phyloP scores from a whole-genome alignment of 2,888 invertebrate genomes.

The Scrobipalpa atriplicella region DNA sequence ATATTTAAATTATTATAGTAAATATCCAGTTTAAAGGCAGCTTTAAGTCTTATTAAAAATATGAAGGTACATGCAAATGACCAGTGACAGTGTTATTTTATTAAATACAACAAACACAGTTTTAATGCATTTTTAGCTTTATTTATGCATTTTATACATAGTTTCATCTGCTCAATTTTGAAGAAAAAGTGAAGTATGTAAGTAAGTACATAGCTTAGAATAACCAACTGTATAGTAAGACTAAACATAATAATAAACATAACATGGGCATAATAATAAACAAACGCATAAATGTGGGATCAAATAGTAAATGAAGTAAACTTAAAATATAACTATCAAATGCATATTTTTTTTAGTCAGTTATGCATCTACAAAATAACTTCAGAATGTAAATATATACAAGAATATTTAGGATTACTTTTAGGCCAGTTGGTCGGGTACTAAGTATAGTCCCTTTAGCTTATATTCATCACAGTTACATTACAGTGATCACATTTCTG shows the following conservation, averaged over 20 bases:
- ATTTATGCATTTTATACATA: slow-evolving; percentile 48
- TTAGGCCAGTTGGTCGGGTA: slow-evolving; percentile 15
- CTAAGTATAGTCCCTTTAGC: neutral
- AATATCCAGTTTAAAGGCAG: neutral
- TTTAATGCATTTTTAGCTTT: slow-evolving; percentile 46
- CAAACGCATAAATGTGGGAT: slow-evolving; percentile 21
- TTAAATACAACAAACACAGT: neutral
- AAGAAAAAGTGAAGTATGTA: slow-evolving; percentile 36
- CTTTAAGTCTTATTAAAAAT: too few species aligned
- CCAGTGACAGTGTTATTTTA: neutral
- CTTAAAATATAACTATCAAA: slow-evolving; percentile 22
- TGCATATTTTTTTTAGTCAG: slow-evolving; percentile 18
- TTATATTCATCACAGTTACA: slow-evolving; percentile 14
- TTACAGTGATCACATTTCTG: slow-evolving; percentile 34
- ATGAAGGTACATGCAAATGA: neutral
- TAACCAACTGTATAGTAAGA: neutral
- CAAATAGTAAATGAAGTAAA: slow-evolving; percentile 16
- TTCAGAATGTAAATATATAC: neutral
- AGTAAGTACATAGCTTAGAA: slow-evolving; percentile 33
- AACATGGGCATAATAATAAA: slow-evolving; percentile 22
- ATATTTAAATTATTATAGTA: too few species aligned
- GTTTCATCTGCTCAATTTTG: slow-evolving; percentile 57
- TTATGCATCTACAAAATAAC: neutral
- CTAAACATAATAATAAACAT: slow-evolving; percentile 16
- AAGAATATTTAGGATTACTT: neutral